Conservation (phyloP, 2,113 vertebrate species). For the Pteropus alecto region DNA sequence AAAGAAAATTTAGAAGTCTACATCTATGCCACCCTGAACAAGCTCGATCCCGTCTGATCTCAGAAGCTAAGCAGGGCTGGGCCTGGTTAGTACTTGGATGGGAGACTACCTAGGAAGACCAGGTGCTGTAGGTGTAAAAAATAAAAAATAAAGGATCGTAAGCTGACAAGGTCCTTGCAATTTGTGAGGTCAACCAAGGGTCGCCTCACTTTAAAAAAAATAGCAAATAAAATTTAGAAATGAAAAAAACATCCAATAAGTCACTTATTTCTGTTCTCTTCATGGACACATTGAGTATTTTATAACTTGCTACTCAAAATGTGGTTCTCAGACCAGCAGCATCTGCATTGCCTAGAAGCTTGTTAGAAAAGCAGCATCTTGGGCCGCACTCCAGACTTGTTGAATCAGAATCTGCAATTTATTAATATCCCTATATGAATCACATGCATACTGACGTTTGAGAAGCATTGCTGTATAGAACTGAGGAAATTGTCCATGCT, state of each 20-base stretch:
- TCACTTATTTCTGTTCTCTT: neutral
- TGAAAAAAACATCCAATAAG: neutral
- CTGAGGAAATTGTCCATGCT: neutral
- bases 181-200: too few relatives aligned
- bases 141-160: too few relatives aligned
- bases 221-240: neutral
- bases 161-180: too few relatives aligned
- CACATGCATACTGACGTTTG: accelerated
- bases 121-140: too few relatives aligned
- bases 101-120: too few relatives aligned
- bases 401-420: neutral
- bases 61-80: too few relatives aligned
- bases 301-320: neutral
- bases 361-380: neutral
- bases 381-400: neutral
- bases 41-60: too few relatives aligned
- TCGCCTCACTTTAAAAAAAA: too few relatives aligned
- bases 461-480: neutral
- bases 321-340: neutral
- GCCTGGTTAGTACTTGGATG: too few relatives aligned
- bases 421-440: neutral
- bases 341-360: neutral
- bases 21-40: too few relatives aligned
- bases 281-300: neutral
- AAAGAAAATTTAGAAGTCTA: neutral